phyloP scores from a whole-genome alignment of 2,888 invertebrate genomes.

The Agrilus cyanescens region DNA sequence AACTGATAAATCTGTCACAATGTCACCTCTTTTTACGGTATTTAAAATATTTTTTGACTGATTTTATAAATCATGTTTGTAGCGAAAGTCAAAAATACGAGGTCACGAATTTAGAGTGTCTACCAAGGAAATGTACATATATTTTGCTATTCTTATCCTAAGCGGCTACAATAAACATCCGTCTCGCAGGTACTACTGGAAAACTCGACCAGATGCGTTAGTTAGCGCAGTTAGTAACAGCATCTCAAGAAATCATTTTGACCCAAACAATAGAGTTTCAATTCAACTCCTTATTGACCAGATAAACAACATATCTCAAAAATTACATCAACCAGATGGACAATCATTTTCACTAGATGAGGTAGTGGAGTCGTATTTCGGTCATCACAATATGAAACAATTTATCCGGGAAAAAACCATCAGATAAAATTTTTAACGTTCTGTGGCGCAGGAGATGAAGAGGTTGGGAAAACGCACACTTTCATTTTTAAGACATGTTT shows the following conservation, averaged over 20 bases:
- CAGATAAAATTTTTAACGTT: conserved; percentile 10
- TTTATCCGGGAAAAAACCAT: conserved; percentile 17
- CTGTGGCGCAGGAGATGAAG: conserved; percentile 8
- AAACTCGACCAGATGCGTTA: conserved; percentile 7
- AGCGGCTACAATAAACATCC: conserved; percentile 8
- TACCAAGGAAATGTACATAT: conserved; percentile 12
- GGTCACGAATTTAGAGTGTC: conserved; percentile 6
- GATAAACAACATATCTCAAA: conserved; percentile 9
- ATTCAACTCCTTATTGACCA: conserved; percentile 13
- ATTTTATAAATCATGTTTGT: too few species aligned
- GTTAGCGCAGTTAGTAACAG: conserved; percentile 10
- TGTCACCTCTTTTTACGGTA: too few species aligned
- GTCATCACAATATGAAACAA: conserved; percentile 21
- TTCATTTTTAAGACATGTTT: too few species aligned
- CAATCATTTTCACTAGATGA: conserved; percentile 15
- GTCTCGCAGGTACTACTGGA: conserved; percentile 9
- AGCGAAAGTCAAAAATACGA: too few species aligned
- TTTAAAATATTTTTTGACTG: too few species aligned
- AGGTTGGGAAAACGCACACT: conserved; percentile 5
- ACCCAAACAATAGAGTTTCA: conserved; percentile 12
- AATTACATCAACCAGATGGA: conserved; percentile 9
- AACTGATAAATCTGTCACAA: too few species aligned
- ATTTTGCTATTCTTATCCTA: conserved; percentile 9
- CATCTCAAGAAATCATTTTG: conserved; percentile 13
- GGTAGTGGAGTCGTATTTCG: conserved; percentile 18